Percentiles rank a stretch among this genome's conserved stretches.
These are phyloP conservation scores for Agraylea sexmaculata DNA, from an alignment of 1,140 invertebrate species.

Conservation along the genomic window DNA sequence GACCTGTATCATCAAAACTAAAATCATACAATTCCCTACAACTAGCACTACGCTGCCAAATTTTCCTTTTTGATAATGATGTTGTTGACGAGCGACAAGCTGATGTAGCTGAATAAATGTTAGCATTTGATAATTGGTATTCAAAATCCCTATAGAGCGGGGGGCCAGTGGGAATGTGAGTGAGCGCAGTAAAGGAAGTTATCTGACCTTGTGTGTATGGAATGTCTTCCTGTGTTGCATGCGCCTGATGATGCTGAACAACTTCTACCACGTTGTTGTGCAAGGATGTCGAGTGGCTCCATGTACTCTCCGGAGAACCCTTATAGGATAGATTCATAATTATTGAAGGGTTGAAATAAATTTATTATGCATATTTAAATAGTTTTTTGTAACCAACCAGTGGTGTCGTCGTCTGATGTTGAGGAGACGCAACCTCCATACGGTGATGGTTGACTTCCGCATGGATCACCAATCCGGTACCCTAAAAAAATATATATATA, in stretches of 20 bases:
- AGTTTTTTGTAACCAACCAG: slow-evolving; percentile 27
- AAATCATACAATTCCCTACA: slow-evolving; percentile 65
- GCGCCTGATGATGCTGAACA: slow-evolving; percentile 40
- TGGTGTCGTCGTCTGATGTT: slow-evolving; percentile 42
- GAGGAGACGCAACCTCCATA: slow-evolving; percentile 43
- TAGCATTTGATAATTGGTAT: slow-evolving; percentile 25
- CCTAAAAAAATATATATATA: slow-evolving; percentile 20
- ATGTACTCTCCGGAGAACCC: slow-evolving; percentile 47
- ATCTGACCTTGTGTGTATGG: slow-evolving; percentile 33
- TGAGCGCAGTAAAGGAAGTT: slow-evolving; percentile 21
- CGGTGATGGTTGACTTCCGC: slow-evolving; percentile 44
- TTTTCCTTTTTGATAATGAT: slow-evolving; percentile 37
- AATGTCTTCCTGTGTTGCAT: slow-evolving; percentile 25
- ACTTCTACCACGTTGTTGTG: slow-evolving; percentile 28
- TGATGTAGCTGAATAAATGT: slow-evolving; percentile 26
- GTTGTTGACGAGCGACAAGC: slow-evolving; percentile 1
- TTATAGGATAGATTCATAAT: slow-evolving; percentile 15
- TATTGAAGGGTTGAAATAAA: background rate
- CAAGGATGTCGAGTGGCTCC: slow-evolving; percentile 38
- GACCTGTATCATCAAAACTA: slow-evolving; percentile 55
- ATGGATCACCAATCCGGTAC: slow-evolving; percentile 39
- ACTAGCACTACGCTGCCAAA: slow-evolving; percentile 65
- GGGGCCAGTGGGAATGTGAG: slow-evolving; percentile 25
- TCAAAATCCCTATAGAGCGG: slow-evolving; percentile 24
- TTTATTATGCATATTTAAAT: background rate